Evolutionary conservation across 2,797 vertebrate genomes (phyloP), one percentile per base, ranked within the genome.

Genomic region (Odontamblyopus lacepedii): DNA sequence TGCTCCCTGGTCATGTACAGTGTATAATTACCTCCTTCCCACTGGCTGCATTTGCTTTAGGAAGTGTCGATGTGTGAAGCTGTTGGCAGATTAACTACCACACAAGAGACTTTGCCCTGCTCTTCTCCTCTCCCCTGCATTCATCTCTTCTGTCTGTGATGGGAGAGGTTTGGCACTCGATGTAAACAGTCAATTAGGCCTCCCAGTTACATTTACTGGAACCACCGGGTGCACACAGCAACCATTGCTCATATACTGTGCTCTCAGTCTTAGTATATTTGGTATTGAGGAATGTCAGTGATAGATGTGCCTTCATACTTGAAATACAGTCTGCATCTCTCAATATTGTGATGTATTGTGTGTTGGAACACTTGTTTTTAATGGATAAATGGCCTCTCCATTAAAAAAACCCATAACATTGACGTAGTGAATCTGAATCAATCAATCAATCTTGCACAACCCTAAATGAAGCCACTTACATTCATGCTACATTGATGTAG

Each of bases 71-170:
- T 69, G 65, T 85, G 60, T 62, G 55, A 82, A 64, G 75, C 73
- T 53, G 71, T 76, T 65, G 72, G 60, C 48, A 70, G 74, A 87
- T 76, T 77, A 85, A 78, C 57, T 60, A 65, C 69, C 72, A 80
- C 85, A 81, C 73, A 0, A 55, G 78, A 79, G 81, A 63, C 66
- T 73, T 71, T 27, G 16, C 69, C 73, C 71, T 55, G 26, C 63
- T 77, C 71, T 62, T 71, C 70, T 70, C 27, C 29, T 32, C 60
- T 35, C 62, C 69, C 55, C 29, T 67, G 70, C 77, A 66, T 70
- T 64, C 78, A 84, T 86, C 77, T 81, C 65, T 70, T 75, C 64
- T 63, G 69, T 67, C 30, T 50, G 61, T 78, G 74, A 87, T 61
- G 69, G 68, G 50, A 18, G 51, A 60, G 62, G 56, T 29, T 73